phyloP scores from a whole-genome alignment of 1,140 invertebrate species.

The Limonius californicus region DNA sequence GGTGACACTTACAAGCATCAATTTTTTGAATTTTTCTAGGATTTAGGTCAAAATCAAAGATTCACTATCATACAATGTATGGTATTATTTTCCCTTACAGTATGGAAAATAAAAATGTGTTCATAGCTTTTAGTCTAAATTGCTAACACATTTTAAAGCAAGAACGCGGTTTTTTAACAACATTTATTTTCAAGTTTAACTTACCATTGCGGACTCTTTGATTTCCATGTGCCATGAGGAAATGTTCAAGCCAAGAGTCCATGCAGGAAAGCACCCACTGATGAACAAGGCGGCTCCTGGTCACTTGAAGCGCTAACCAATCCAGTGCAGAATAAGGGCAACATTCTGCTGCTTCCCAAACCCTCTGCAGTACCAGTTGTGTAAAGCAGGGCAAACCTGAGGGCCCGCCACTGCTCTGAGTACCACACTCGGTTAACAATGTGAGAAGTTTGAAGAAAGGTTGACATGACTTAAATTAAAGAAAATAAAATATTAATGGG shows the following conservation, averaged over 20 bases:
- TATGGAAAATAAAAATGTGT: no score
- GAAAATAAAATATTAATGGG: slow-evolving; percentile 17
- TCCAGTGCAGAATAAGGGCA: slow-evolving; percentile 87
- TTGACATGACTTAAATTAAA: slow-evolving; percentile 65
- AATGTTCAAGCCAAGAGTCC: slow-evolving; percentile 86
- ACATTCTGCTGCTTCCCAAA: slow-evolving; percentile 88
- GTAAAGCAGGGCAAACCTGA: slow-evolving; percentile 84
- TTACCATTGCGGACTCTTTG: slow-evolving; percentile 79
- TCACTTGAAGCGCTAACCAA: slow-evolving; percentile 81
- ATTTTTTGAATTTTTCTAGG: no score
- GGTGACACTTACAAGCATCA: no score
- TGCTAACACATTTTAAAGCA: no score
- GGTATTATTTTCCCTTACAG: no score
- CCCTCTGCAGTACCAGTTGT: slow-evolving; percentile 76
- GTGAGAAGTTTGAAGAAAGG: slow-evolving; percentile 90
- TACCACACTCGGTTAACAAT: slow-evolving; percentile 64
- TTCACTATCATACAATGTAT: no score
- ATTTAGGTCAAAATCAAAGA: no score
- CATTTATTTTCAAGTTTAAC: no score
- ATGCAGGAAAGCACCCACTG: slow-evolving; percentile 82
- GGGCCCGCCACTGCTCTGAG: slow-evolving; percentile 58
- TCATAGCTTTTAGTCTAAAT: no score
- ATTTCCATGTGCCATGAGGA: slow-evolving; percentile 80
- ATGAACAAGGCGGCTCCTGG: slow-evolving; percentile 84
- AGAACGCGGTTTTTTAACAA: no score